Evolutionary conservation across 2,113 vertebrate species (phyloP).

Genomic region (Myiopsitta monachus): DNA sequence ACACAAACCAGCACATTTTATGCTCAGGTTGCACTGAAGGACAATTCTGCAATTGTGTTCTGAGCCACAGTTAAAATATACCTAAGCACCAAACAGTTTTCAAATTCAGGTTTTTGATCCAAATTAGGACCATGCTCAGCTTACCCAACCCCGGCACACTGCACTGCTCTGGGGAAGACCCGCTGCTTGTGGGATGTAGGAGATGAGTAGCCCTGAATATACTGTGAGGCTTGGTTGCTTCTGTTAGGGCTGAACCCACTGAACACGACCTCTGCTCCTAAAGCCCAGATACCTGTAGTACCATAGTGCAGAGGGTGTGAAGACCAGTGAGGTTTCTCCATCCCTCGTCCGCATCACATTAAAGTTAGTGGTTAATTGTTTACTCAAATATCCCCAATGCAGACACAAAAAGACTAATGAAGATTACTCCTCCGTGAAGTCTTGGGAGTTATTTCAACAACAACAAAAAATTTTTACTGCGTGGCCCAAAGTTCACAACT

Average conservation of each 20-base stretch:
- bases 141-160: fast-evolving
- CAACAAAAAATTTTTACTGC: not conserved
- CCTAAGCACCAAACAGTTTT: not conserved
- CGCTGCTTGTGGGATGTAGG: fast-evolving
- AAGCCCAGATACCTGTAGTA: fast-evolving
- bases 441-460: not conserved
- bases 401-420: not conserved
- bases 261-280: not conserved
- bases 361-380: not conserved
- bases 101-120: not conserved
- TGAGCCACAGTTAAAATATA: not conserved
- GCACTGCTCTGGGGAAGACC: fast-evolving
- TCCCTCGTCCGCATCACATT: fast-evolving
- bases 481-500: not conserved
- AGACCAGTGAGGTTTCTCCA: not conserved
- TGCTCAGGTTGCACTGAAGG: not conserved
- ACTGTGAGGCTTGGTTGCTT: not conserved
- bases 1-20: not conserved
- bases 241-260: not conserved
- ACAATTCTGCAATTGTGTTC: not conserved
- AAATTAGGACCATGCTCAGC: fast-evolving
- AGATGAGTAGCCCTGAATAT: fast-evolving
- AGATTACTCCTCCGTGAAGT: not conserved
- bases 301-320: not conserved
- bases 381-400: fast-evolving